These are phyloP conservation scores for Caloenas nicobarica DNA, from an alignment of 2,113 vertebrate genomes.

Conservation along the genomic window DNA sequence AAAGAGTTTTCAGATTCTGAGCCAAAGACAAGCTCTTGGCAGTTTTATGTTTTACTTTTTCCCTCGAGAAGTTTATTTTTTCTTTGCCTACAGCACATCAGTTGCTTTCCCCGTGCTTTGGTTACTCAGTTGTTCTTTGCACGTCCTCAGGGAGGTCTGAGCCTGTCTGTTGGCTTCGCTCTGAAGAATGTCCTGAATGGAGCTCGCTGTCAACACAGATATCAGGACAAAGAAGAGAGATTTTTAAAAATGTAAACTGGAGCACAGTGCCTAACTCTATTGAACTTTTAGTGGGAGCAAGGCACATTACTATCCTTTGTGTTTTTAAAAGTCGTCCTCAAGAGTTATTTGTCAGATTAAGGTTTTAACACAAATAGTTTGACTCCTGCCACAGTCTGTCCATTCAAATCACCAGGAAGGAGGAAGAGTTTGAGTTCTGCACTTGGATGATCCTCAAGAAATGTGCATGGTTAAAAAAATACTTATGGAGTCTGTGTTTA, in stretches of 20 bases:
- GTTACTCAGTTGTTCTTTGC: background rate
- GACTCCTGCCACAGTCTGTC: background rate
- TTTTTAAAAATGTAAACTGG: constrained; percentile 14
- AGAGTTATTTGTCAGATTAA: background rate
- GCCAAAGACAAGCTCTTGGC: background rate
- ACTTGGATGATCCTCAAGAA: constrained; percentile 4
- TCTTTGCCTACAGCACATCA: background rate
- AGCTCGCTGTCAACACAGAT: constrained; percentile 23
- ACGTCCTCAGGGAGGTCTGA: background rate
- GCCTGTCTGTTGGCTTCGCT: background rate
- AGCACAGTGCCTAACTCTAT: background rate
- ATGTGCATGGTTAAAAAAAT: background rate
- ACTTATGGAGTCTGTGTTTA: background rate
- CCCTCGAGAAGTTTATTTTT: background rate
- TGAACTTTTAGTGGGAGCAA: background rate
- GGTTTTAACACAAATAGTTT: background rate
- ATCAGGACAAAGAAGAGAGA: constrained; percentile 21
- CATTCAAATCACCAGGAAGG: background rate
- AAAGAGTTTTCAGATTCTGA: background rate
- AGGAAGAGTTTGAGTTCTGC: constrained; percentile 18
- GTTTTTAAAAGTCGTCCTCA: background rate
- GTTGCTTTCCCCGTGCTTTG: background rate
- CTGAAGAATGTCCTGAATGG: constrained; percentile 5
- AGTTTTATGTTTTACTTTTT: background rate
- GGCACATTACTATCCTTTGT: background rate